Evolutionary conservation across 2,888 invertebrate species (phyloP).

Genomic region (Troglohyphantes excavatus): DNA sequence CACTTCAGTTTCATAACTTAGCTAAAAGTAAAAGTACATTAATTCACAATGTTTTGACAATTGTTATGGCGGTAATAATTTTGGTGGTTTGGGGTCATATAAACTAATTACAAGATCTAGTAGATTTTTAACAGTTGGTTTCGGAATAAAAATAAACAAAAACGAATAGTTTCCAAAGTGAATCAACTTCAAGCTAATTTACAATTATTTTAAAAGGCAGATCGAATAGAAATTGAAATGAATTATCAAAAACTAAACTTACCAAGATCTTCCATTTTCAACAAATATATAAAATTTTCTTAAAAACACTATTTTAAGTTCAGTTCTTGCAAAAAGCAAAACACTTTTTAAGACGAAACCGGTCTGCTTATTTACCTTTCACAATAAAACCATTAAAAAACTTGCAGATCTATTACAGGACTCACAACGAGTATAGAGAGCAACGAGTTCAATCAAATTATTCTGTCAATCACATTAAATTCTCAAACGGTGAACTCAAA

Average conservation of each 20-base stretch:
- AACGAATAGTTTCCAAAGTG: too few species aligned
- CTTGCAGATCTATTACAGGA: neutral
- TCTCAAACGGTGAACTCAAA: conserved; percentile 3
- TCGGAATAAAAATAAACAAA: too few species aligned
- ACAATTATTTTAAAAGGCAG: too few species aligned
- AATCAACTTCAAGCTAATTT: too few species aligned
- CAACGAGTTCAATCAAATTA: neutral
- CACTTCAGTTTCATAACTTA: too few species aligned
- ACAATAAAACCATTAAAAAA: neutral
- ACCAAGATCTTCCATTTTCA: conserved; percentile 74
- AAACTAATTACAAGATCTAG: too few species aligned
- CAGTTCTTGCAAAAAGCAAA: neutral
- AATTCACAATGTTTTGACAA: too few species aligned
- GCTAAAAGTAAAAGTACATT: too few species aligned
- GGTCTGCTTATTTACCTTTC: conserved; percentile 36
- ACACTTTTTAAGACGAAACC: conserved; percentile 21
- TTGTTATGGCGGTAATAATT: too few species aligned
- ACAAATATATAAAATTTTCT: neutral
- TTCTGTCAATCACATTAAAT: conserved; percentile 45
- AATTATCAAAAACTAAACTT: conserved; percentile 15
- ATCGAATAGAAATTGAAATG: too few species aligned
- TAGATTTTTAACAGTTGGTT: too few species aligned
- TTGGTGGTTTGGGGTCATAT: too few species aligned
- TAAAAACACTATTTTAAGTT: neutral
- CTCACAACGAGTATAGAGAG: neutral